phyloP scores from a whole-genome alignment of 2,113 vertebrate species.

The Neofelis nebulosa region DNA sequence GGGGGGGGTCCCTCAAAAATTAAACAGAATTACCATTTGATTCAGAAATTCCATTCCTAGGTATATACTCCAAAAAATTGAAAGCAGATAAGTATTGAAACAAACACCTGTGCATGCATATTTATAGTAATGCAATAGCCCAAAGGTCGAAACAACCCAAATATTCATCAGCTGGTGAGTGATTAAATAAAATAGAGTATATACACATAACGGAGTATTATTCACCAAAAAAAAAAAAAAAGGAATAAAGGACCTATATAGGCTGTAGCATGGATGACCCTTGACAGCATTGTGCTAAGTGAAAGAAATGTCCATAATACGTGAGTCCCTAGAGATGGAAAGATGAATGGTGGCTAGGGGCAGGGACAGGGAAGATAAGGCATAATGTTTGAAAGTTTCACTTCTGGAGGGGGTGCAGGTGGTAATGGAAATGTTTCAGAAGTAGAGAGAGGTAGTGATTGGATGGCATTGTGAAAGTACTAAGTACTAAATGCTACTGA shows the following conservation, averaged over 20 bases:
- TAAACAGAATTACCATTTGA: not conserved
- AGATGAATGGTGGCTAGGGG: not conserved
- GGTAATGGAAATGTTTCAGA: not conserved
- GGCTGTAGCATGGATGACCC: not conserved
- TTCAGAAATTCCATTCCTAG: not conserved
- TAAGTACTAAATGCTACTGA: not conserved
- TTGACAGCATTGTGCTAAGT: not conserved
- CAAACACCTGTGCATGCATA: not conserved
- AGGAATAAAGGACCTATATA: not conserved
- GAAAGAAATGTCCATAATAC: not conserved
- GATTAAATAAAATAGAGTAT: not conserved
- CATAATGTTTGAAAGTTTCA: not conserved
- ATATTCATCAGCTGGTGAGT: not conserved
- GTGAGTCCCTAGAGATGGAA: too few species aligned
- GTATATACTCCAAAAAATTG: not conserved
- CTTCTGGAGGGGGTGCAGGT: not conserved
- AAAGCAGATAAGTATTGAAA: not conserved
- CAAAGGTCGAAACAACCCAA: not conserved
- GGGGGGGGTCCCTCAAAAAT: not conserved
- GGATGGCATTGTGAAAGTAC: not conserved
- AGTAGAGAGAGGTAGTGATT: not conserved
- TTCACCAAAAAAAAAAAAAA: not conserved
- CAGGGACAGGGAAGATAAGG: not conserved
- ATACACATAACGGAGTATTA: not conserved
- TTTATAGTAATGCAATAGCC: not conserved